Evolutionary conservation across 2,113 vertebrate species (phyloP).

Genomic region (Echinops telfairi): DNA sequence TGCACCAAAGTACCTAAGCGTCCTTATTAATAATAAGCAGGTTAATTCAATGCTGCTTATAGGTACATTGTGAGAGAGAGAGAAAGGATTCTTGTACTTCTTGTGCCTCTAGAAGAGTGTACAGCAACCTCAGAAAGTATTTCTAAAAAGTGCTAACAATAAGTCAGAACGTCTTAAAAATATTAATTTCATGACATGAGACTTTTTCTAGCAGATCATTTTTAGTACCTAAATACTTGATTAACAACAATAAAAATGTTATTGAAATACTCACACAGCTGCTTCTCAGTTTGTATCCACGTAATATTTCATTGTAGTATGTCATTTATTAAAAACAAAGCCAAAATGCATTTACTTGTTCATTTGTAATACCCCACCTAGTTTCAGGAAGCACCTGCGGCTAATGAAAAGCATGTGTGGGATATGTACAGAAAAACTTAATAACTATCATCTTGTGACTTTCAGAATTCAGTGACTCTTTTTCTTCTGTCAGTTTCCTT

Average conservation of each 20-base stretch:
- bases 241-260: constrained; percentile 6
- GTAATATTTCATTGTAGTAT: constrained; percentile 11
- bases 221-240: neutral
- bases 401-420: constrained; percentile 1
- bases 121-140: neutral
- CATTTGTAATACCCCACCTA: constrained; percentile 45
- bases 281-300: neutral
- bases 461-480: constrained; percentile 58
- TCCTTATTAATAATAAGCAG: neutral
- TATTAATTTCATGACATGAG: neutral
- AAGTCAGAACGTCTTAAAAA: neutral
- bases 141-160: neutral
- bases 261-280: constrained; percentile 14
- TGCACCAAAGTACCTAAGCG: neutral
- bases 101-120: neutral
- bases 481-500: constrained; percentile 9
- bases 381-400: constrained; percentile 31
- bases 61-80: neutral
- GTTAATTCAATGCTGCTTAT: neutral
- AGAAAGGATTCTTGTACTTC: neutral
- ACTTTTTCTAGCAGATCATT: neutral
- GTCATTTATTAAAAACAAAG: constrained; percentile 43
- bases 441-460: constrained; percentile 24
- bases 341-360: neutral
- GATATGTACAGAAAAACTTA: constrained; percentile 50